Percentiles rank a stretch among this genome's conserved stretches.
phyloP scores from a whole-genome alignment of 2,888 invertebrate species.

The Himalopsyche anomala region DNA sequence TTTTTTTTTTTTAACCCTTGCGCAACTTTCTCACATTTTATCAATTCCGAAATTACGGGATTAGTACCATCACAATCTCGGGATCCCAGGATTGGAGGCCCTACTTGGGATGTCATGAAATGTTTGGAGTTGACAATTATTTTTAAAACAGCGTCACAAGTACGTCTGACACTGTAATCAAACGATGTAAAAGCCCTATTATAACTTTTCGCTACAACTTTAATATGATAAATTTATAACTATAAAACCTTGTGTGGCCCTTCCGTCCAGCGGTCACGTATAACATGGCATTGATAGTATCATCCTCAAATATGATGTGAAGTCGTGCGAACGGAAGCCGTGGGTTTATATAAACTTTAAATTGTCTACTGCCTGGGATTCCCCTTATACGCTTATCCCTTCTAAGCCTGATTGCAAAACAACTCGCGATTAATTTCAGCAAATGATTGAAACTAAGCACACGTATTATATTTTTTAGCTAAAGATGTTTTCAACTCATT shows the following conservation, averaged over 20 bases:
- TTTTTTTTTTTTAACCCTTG: too few relatives aligned
- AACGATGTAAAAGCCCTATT: background rate
- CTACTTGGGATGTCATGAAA: too few relatives aligned
- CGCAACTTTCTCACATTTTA: too few relatives aligned
- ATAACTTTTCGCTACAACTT: background rate
- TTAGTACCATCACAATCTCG: too few relatives aligned
- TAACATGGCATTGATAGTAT: conserved; percentile 47
- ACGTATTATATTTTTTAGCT: background rate
- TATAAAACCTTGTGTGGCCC: conserved; percentile 3
- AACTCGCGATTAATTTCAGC: conserved; percentile 23
- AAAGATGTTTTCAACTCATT: too few relatives aligned
- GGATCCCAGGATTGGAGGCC: too few relatives aligned
- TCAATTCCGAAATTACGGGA: too few relatives aligned
- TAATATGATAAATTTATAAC: background rate
- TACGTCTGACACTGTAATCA: background rate
- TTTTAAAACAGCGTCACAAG: too few relatives aligned
- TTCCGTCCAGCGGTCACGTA: conserved; percentile 43
- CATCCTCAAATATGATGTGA: conserved; percentile 24
- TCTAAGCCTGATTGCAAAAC: conserved; percentile 30
- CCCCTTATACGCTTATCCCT: background rate
- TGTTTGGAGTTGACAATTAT: too few relatives aligned
- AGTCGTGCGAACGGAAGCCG: conserved; percentile 39
- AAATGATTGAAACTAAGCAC: conserved; percentile 21
- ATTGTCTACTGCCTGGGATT: background rate
- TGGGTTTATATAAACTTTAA: conserved; percentile 29